Percentiles rank a stretch among this genome's conserved stretches.
Conservation (phyloP, 2,797 vertebrate species). For the Eulemur rubriventer region DNA sequence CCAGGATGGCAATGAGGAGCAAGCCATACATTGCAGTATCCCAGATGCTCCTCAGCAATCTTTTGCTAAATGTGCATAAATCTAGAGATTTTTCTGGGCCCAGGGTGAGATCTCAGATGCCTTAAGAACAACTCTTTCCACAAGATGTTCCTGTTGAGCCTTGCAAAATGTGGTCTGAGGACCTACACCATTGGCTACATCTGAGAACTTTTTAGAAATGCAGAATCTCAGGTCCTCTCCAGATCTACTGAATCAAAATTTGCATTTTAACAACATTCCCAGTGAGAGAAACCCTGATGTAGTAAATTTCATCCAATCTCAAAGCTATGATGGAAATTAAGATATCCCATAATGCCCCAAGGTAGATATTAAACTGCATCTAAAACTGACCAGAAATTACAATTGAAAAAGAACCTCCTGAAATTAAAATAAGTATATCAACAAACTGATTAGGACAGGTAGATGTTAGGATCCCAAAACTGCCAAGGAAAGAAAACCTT, state of each 20-base stretch:
- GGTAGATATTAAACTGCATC: background rate
- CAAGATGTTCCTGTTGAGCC: background rate
- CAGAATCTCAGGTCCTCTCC: background rate
- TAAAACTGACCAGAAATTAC: background rate
- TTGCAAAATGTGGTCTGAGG: background rate
- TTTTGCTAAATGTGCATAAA: background rate
- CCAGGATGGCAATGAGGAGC: background rate
- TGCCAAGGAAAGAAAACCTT: background rate
- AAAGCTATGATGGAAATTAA: background rate
- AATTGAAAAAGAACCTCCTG: background rate
- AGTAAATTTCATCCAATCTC: background rate
- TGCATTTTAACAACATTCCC: slow-evolving; percentile 19
- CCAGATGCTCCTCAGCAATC: background rate
- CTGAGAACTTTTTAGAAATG: background rate
- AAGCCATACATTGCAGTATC: background rate
- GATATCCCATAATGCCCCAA: background rate
- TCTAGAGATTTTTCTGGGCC: background rate
- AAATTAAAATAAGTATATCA: background rate
- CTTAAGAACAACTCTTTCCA: background rate
- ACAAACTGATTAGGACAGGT: background rate
- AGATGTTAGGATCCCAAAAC: background rate
- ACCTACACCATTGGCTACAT: background rate
- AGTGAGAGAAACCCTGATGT: background rate
- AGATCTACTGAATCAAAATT: background rate
- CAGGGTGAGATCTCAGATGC: background rate